Evolutionary conservation across 2,888 invertebrate genomes (phyloP).

Genomic region (Nephrotoma appendiculata): DNA sequence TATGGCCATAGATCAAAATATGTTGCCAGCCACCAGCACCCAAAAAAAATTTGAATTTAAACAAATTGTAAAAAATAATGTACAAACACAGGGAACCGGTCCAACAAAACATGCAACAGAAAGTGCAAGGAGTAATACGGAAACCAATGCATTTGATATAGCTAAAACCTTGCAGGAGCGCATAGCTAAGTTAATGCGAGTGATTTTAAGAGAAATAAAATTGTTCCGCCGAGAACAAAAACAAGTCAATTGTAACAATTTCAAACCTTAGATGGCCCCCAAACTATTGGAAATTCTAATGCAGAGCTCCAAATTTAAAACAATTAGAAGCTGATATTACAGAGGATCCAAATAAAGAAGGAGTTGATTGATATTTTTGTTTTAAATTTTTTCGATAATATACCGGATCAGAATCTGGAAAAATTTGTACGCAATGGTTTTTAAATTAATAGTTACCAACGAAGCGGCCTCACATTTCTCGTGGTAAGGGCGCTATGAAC

Average conservation of each 20-base stretch:
- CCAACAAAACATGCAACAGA: no score
- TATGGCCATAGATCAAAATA: no score
- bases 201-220: neutral
- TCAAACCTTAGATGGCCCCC: neutral
- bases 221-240: neutral
- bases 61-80: no score
- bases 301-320: neutral
- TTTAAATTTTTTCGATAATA: neutral
- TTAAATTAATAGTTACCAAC: neutral
- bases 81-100: no score
- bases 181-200: neutral
- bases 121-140: no score
- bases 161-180: neutral
- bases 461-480: neutral
- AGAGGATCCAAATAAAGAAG: neutral
- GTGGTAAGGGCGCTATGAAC: neutral
- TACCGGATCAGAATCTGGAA: neutral
- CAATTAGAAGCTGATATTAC: neutral
- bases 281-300: neutral
- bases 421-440: neutral
- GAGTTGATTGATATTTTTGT: neutral
- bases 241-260: neutral
- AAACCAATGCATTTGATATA: neutral
- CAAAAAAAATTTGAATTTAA: no score
- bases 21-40: no score